These are phyloP conservation scores for Manacus vitellinus DNA, from an alignment of 2,113 vertebrate genomes.

Conservation along the genomic window DNA sequence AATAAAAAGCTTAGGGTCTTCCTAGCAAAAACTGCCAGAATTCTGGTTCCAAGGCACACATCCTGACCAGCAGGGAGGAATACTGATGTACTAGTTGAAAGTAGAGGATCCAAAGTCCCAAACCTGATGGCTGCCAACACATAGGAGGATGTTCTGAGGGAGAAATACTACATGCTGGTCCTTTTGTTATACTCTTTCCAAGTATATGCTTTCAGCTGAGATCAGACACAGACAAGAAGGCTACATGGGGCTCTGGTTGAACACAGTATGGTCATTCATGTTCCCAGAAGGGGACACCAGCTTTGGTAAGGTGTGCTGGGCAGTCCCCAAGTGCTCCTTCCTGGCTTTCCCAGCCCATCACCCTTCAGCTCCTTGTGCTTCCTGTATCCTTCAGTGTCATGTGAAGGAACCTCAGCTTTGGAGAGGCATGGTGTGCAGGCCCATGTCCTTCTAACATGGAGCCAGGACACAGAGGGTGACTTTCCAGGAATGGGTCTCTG, in stretches of 20 bases:
- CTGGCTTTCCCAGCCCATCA: not conserved
- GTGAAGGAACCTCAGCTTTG: not conserved
- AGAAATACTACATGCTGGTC: not conserved
- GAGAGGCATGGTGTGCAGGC: not conserved
- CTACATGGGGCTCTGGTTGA: not conserved
- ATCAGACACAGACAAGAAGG: not conserved
- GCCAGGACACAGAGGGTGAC: not conserved
- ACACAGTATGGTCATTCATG: fast-evolving
- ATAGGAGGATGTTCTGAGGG: not conserved
- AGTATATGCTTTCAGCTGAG: not conserved
- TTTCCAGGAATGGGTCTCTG: fast-evolving
- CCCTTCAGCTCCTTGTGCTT: fast-evolving
- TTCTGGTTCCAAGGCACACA: not conserved
- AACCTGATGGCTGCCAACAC: not conserved
- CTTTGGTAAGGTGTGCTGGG: not conserved
- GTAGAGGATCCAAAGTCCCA: not conserved
- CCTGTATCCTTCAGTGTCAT: fast-evolving
- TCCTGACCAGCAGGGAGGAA: not conserved
- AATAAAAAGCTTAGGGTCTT: not conserved
- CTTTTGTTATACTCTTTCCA: not conserved
- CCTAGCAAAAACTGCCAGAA: not conserved
- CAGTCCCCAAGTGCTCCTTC: not conserved
- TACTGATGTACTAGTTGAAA: not conserved
- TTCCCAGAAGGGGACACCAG: not conserved
- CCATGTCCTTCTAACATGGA: not conserved